Evolutionary conservation across 2,888 invertebrate species (phyloP).

Genomic region (Sinodicranocentrus sp.): DNA sequence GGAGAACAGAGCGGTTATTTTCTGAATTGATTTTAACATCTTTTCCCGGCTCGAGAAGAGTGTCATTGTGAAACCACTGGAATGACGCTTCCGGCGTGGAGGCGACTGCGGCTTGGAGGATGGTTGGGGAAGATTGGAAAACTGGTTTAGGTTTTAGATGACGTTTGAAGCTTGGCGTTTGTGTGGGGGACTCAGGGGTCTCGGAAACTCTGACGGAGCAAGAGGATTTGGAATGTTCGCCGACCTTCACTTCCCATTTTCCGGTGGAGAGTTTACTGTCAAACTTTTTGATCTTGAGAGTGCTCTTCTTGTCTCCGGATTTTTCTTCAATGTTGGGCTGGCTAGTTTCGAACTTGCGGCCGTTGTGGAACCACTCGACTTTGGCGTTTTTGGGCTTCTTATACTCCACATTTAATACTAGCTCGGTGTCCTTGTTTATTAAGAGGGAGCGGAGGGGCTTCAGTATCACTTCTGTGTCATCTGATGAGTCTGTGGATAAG

Average conservation of each 20-base stretch:
- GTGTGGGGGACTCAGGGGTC: background rate
- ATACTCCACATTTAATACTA: conserved; percentile 45
- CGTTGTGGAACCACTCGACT: conserved; percentile 92
- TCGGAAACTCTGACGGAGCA: conserved; percentile 37
- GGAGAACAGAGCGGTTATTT: conserved; percentile 88
- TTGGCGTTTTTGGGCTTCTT: conserved; percentile 79
- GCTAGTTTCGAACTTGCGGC: conserved; percentile 84
- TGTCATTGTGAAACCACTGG: conserved; percentile 90
- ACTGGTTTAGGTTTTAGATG: conserved; percentile 84
- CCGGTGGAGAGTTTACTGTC: conserved; percentile 85
- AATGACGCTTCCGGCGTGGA: conserved; percentile 90
- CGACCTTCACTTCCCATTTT: conserved; percentile 90
- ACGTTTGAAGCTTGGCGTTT: conserved; percentile 82
- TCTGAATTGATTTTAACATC: conserved; percentile 77
- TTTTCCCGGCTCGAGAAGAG: conserved; percentile 82
- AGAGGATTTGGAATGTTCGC: conserved; percentile 28
- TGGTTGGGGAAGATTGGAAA: conserved; percentile 80
- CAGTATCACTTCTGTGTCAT: conserved; percentile 31
- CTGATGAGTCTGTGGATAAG: too few relatives aligned
- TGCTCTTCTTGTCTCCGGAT: conserved; percentile 83
- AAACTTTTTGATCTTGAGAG: conserved; percentile 84
- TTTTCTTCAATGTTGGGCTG: conserved; percentile 81
- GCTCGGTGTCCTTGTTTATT: conserved; percentile 77
- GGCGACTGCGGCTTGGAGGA: conserved; percentile 87
- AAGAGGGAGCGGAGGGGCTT: conserved; percentile 84